Base-by-base conservation (phyloP, 2,113 vertebrate genomes). In the Trinectes maculatus region DNA sequence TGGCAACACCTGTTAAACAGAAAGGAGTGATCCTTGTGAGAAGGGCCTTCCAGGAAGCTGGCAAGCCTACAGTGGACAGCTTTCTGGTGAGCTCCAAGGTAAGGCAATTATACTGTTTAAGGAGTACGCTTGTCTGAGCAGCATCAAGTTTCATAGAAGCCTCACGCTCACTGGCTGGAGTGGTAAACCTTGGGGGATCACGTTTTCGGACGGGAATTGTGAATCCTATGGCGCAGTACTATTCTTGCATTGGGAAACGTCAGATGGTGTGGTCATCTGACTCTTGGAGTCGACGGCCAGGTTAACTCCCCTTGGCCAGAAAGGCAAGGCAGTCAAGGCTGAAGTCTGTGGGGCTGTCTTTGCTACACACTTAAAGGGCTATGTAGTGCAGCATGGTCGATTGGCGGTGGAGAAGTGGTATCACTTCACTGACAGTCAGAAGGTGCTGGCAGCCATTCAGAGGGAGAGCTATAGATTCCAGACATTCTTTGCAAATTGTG, bases 181-280 rank as follows among this genome's bases (percentile, higher is more conserved):
- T 6, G 68, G 49, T 18, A 47, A 52, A 8, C 63, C 60, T 0
- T n/a, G 13, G 44, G 73, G 6, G n/a, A 73, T 73, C 8, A 70
- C 79, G 1, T 78, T 74, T 39, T 78, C 74, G 22, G 74, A 83
- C 51, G 49, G 65, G 4, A 83, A 71, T 15, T 42, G 71, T 4
- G 21, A 15, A 5, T 42, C 36, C 6, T 79, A 71, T 10, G 51
- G 31, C 1, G 52, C 79, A 1, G 22, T 56, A 1, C 6, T 70
- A 19, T 84, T 78, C 52, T 13, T 74, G 1, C n/a, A n/a, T n/a
- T n/a, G n/a, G n/a, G n/a, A n/a, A n/a, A n/a, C n/a, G n/a, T n/a
- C n/a, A n/a, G n/a, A n/a, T n/a, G n/a, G n/a, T n/a, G n/a, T n/a
- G n/a, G n/a, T n/a, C n/a, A n/a, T n/a, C n/a, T n/a, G n/a, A n/a